Base-by-base conservation (phyloP, 2,797 vertebrate genomes). In the Malacoraja senta region DNA sequence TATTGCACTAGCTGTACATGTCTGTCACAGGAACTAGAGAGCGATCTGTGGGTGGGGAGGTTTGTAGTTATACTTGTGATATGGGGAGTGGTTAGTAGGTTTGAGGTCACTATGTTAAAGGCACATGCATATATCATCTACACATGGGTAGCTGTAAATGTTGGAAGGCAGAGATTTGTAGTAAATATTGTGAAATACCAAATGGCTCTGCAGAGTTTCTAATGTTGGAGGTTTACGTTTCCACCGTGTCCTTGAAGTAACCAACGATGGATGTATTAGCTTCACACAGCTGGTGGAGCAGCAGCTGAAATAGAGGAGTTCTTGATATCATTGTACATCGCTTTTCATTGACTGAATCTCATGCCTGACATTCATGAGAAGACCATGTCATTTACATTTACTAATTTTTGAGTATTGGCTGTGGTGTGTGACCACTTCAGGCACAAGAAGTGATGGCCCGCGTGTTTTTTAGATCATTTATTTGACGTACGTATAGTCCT, bases 151-250 rank as follows among this genome's bases (percentile, higher is more conserved):
- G 88, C 19, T 35, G 32, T 91, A 44, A 76, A n/a, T 38, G 38
- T 53, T 72, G 38, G 12, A 92, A 92, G 65, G 26, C 38, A 44
- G 17, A 74, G 4, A 12, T 76, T 92, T 19, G 38, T 58, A 38
- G 38, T 58, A 92, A 92, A 92, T 74, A 76, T 53, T 92, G 44
- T 92, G 29, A 92, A 74, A 74, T 92, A 71, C 7, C 76, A 9
- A 26, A 2, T 74, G 38, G 35, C 32, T 88, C 17, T 26, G 13
- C 53, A 68, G 84, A 29, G 15, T 86, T 86, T 68, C 35, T 53
- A 65, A 35, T 35, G 76, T 15, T 32, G 15, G 61, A 88, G 84
- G 19, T 35, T 84, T 88, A 68, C 32, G 65, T 86, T 86, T 88
- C 71, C 8, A 15, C 26, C 58, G 7, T 53, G 44, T 53, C 26